Evolutionary conservation across 2,888 invertebrate species (phyloP).

Genomic region (Tinea trinotella): DNA sequence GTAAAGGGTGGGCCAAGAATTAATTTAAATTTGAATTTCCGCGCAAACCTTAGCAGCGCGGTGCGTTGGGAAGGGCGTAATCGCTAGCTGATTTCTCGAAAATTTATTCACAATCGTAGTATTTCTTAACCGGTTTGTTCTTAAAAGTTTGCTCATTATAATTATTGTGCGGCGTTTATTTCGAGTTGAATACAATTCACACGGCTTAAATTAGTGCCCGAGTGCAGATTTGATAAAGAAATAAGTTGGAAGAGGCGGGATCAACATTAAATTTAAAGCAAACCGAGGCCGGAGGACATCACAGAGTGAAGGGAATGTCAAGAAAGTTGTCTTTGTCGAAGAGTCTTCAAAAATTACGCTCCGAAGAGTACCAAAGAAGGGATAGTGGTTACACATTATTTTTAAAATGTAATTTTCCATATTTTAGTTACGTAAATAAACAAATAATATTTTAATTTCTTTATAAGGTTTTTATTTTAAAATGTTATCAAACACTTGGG

Average conservation of each 20-base stretch:
- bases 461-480: no score
- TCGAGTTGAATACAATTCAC: slow-evolving; percentile 15
- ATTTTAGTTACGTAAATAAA: no score
- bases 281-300: slow-evolving; percentile 25
- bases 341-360: no score
- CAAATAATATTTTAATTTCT: no score
- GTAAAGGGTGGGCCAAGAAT: slow-evolving; percentile 19
- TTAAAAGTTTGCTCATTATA: no score
- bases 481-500: no score
- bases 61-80: slow-evolving; percentile 20
- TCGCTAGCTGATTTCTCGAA: slow-evolving; percentile 21
- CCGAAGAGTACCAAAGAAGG: no score
- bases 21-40: slow-evolving; percentile 22
- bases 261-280: slow-evolving; percentile 24
- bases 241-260: slow-evolving; percentile 26
- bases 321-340: no score
- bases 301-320: slow-evolving; percentile 18
- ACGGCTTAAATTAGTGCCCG: not conserved
- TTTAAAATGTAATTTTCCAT: no score
- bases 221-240: slow-evolving; percentile 20
- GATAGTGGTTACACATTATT: no score
- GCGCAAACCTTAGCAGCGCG: slow-evolving; percentile 18
- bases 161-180: slow-evolving; percentile 21
- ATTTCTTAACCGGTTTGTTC: slow-evolving; percentile 20
- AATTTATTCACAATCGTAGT: not conserved